Percentiles rank a stretch among this genome's conserved stretches.
Evolutionary conservation across 92 coral and sea anemone species (phyloP).

Genomic region (Bergia sp.): DNA sequence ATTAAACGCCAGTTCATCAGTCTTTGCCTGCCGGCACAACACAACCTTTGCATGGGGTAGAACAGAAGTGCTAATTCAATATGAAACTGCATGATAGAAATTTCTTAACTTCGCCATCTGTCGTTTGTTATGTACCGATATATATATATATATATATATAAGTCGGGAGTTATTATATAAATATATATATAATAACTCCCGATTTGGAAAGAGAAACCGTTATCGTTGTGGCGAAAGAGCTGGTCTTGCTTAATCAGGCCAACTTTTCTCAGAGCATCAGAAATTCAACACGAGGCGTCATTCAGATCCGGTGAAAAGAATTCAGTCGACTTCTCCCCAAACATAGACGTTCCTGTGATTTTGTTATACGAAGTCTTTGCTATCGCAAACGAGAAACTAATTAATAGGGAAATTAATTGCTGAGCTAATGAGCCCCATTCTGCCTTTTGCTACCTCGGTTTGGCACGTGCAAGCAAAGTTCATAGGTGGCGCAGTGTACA

Average conservation of each 20-base stretch:
- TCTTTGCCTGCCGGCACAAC: conserved; percentile 63
- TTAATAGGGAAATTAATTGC: conserved; percentile 42
- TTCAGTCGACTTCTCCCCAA: not conserved
- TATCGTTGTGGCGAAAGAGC: not conserved
- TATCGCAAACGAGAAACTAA: conserved; percentile 33
- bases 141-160: no score
- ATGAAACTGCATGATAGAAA: conserved; percentile 37
- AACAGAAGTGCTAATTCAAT: conserved; percentile 53
- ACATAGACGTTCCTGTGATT: not conserved
- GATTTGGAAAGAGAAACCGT: conserved; percentile 4
- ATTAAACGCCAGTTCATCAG: conserved; percentile 2
- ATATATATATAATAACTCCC: not conserved
- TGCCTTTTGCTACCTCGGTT: not conserved
- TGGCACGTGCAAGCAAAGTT: conserved; percentile 36
- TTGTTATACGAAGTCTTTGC: conserved; percentile 9
- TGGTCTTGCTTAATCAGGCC: not conserved
- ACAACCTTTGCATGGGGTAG: conserved; percentile 83
- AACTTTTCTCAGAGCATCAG: not conserved
- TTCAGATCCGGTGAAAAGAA: not conserved
- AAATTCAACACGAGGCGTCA: not conserved
- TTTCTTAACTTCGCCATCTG: conserved; percentile 24
- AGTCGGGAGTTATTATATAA: not conserved
- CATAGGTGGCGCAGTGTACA: conserved; percentile 19
- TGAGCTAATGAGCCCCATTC: not conserved
- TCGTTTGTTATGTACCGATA: not conserved